These are phyloP conservation scores for Nipponia nippon DNA, from an alignment of 2,113 vertebrate genomes.

Conservation along the genomic window DNA sequence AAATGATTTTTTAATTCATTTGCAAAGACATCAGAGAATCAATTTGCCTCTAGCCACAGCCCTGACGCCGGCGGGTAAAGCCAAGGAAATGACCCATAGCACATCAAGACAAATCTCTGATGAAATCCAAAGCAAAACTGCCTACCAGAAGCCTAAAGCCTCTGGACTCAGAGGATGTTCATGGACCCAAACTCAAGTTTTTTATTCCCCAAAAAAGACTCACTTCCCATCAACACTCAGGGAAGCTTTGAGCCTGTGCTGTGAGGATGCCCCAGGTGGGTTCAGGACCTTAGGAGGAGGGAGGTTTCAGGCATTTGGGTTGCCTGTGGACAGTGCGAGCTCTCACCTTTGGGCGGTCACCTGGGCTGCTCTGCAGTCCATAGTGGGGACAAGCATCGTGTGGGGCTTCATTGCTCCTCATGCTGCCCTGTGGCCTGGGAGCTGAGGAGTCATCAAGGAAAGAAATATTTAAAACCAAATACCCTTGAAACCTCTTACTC, in stretches of 20 bases:
- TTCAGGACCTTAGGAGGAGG: background rate
- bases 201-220: background rate
- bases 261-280: background rate
- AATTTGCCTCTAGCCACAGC: background rate
- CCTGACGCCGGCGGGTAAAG: background rate
- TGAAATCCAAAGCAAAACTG: background rate
- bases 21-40: conserved; percentile 2
- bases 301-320: background rate
- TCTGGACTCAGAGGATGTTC: background rate
- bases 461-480: background rate
- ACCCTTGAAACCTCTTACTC: background rate
- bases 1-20: conserved; percentile 47
- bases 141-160: background rate
- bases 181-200: background rate
- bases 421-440: background rate
- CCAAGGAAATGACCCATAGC: background rate
- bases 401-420: background rate
- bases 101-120: background rate
- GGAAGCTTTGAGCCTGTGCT: background rate
- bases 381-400: rapidly evolving
- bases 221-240: background rate
- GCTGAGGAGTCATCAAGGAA: background rate
- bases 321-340: background rate
- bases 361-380: background rate
- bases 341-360: background rate